Evolutionary conservation across 1,140 invertebrate genomes (phyloP).

Genomic region (Saccostrea glomerata): DNA sequence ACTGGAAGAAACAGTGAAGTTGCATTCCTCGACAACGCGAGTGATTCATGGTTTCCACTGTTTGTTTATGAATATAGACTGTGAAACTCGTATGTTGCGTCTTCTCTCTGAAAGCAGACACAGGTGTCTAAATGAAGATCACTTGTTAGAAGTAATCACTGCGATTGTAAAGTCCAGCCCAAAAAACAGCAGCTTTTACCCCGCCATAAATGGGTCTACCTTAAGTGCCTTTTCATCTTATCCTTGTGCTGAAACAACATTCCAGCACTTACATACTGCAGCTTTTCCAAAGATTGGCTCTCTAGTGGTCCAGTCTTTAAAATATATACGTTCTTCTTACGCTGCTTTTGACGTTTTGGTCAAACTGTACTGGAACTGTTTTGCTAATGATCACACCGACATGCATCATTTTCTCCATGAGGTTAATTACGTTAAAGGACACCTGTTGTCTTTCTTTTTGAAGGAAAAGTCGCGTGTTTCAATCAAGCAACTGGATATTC

Average conservation of each 20-base stretch:
- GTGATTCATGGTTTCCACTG: constrained; percentile 5
- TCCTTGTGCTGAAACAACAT: constrained; percentile 16
- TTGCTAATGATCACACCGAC: background rate
- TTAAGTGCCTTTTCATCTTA: constrained; percentile 2
- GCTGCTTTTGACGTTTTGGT: constrained; percentile 1
- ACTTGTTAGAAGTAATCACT: background rate
- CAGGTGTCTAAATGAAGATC: background rate
- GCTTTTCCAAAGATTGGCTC: constrained; percentile 6
- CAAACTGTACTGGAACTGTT: background rate
- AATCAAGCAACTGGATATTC: background rate
- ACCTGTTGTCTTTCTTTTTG: background rate
- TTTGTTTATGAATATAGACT: background rate
- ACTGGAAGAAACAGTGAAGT: background rate
- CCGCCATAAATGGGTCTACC: background rate
- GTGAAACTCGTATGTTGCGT: background rate
- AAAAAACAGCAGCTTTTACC: background rate
- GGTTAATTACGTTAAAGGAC: background rate
- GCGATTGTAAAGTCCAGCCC: background rate
- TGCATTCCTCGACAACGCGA: background rate
- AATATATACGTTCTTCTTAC: background rate
- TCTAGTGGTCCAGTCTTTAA: constrained; percentile 6
- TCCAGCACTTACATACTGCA: constrained; percentile 19
- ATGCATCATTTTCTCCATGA: constrained; percentile 1
- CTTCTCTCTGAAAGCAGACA: background rate
- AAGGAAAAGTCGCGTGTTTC: background rate